Evolutionary conservation across 2,113 vertebrate species (phyloP).

Genomic region (Sylvilagus bachmani): DNA sequence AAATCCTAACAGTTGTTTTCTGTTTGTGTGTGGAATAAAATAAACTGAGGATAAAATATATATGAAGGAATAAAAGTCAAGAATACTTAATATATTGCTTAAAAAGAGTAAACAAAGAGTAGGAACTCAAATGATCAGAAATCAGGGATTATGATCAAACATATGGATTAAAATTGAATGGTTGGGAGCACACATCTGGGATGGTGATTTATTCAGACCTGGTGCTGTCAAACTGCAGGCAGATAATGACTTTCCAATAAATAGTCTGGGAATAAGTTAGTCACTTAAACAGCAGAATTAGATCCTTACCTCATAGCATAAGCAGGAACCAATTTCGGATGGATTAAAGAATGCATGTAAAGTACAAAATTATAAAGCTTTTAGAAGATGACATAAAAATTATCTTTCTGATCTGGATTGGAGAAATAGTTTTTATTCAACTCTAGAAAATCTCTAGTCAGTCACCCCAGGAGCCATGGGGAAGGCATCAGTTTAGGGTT

Average conservation of each 20-base stretch:
- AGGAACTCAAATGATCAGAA: not conserved
- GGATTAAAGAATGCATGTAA: not conserved
- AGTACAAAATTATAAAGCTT: not conserved
- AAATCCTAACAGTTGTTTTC: not conserved
- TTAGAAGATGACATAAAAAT: not conserved
- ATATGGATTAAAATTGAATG: not conserved
- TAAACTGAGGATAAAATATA: not conserved
- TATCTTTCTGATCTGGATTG: not conserved
- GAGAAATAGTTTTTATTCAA: not conserved
- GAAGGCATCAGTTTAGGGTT: not conserved
- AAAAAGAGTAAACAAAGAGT: conserved; percentile 7
- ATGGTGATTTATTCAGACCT: not conserved
- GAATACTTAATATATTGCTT: not conserved
- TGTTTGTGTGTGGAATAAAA: not conserved
- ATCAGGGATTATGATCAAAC: not conserved
- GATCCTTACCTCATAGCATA: not conserved
- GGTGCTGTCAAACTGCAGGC: not conserved
- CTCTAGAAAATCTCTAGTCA: not conserved
- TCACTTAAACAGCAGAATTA: not conserved
- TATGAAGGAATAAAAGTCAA: not conserved
- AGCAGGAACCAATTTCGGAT: not conserved
- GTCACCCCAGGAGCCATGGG: not conserved
- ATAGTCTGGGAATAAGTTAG: not conserved
- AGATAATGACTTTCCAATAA: not conserved
- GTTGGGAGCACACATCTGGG: no score